Percentiles rank a stretch among this genome's conserved stretches.
Evolutionary conservation across 1,140 invertebrate genomes (phyloP).

Genomic region (Drosophila chauvacae): DNA sequence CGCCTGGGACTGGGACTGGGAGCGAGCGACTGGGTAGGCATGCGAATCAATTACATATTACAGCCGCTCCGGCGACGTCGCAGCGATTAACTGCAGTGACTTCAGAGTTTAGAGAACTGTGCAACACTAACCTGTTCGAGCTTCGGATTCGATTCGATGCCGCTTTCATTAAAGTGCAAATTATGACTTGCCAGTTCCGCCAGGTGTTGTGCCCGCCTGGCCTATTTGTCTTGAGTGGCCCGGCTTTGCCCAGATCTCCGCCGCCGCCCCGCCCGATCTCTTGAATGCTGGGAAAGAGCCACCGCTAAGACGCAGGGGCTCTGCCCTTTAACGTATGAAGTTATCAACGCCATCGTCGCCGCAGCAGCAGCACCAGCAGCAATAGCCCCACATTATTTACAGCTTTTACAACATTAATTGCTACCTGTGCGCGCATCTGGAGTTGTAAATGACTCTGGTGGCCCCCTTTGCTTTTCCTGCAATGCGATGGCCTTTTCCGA

Average conservation of each 20-base stretch:
- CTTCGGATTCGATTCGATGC: slow-evolving; percentile 34
- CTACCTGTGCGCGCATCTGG: slow-evolving; percentile 39
- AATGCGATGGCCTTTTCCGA: neutral
- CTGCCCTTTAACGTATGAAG: slow-evolving; percentile 73
- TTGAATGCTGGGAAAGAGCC: slow-evolving; percentile 21
- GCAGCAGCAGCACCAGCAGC: slow-evolving; percentile 11
- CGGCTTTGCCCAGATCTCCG: slow-evolving; percentile 19
- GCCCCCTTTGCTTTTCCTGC: slow-evolving; percentile 1
- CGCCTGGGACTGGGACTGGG: neutral
- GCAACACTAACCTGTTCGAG: slow-evolving; percentile 69
- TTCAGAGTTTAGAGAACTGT: slow-evolving; percentile 70
- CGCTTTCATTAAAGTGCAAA: slow-evolving; percentile 83
- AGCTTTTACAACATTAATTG: slow-evolving; percentile 69
- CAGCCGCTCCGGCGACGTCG: slow-evolving; percentile 58
- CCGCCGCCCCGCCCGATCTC: slow-evolving; percentile 2
- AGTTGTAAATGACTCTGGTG: slow-evolving; percentile 57
- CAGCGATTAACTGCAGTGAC: slow-evolving; percentile 80
- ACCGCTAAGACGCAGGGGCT: slow-evolving; percentile 12
- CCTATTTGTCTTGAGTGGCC: slow-evolving; percentile 75
- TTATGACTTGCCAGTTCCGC: slow-evolving; percentile 82
- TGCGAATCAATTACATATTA: slow-evolving; percentile 79
- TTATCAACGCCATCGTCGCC: slow-evolving; percentile 69
- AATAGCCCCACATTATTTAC: slow-evolving; percentile 49
- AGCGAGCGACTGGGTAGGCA: slow-evolving; percentile 35
- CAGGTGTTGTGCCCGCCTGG: slow-evolving; percentile 77